A percentile compares a stretch with the other conserved stretches of the same genome.
Conservation (phyloP, 92 coral and sea anemone species). For the Zoanthus gigantus region DNA sequence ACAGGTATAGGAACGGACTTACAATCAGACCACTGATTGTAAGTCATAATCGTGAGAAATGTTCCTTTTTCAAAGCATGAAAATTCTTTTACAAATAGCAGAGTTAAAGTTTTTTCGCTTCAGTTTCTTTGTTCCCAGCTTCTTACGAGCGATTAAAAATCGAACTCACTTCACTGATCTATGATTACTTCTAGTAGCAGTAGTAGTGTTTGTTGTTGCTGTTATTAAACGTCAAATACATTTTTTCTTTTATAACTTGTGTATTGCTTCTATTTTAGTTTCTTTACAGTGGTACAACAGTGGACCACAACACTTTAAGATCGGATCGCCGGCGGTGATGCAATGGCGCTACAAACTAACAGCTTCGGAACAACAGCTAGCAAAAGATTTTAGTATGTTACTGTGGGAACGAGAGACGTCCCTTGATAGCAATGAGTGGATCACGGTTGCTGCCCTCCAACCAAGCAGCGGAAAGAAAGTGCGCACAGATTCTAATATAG, state of each 20-base stretch:
- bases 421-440: slow-evolving; percentile 36
- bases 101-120: too few species aligned
- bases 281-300: slow-evolving; percentile 41
- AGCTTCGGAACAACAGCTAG: slow-evolving; percentile 38
- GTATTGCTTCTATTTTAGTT: slow-evolving; percentile 2
- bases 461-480: slow-evolving; percentile 30
- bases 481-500: slow-evolving; percentile 22
- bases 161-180: too few species aligned
- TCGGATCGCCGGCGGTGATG: neutral
- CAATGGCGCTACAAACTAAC: slow-evolving; percentile 34
- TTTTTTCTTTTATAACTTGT: too few species aligned
- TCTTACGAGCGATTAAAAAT: neutral
- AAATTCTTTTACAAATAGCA: too few species aligned
- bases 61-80: too few species aligned
- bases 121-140: too few species aligned
- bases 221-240: too few species aligned
- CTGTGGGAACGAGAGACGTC: slow-evolving; percentile 38
- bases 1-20: too few species aligned
- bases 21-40: too few species aligned
- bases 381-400: slow-evolving; percentile 23
- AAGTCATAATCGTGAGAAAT: too few species aligned
- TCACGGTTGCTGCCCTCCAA: slow-evolving; percentile 33
- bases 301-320: neutral
- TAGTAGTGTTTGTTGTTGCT: neutral
- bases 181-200: neutral